A percentile compares a stretch with the other conserved stretches of the same genome.
phyloP scores from a whole-genome alignment of 2,113 vertebrate genomes.

The Zapornia atra region DNA sequence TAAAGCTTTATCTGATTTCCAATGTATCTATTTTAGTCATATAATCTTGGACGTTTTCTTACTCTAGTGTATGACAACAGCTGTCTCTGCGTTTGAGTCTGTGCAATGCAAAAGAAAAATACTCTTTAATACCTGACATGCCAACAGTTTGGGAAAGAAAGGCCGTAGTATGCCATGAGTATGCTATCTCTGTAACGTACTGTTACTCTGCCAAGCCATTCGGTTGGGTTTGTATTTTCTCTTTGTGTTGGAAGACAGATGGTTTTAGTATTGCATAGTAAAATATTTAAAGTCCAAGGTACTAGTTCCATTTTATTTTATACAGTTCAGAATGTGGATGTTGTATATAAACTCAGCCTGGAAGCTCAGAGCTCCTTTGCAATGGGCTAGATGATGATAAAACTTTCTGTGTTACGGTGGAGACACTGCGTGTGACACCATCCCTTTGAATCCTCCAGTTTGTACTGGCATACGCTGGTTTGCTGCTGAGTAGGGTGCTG shows the following conservation, averaged over 20 bases:
- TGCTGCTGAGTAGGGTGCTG: background rate
- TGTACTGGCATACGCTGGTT: background rate
- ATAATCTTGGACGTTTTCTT: constrained; percentile 35
- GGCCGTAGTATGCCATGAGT: background rate
- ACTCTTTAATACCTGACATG: background rate
- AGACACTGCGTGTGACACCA: rapidly evolving
- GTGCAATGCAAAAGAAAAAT: background rate
- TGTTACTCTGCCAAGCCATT: constrained; percentile 22
- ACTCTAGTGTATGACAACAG: constrained; percentile 10
- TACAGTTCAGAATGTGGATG: background rate
- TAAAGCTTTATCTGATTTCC: constrained; percentile 59
- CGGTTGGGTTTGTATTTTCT: constrained; percentile 52
- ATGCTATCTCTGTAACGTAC: background rate
- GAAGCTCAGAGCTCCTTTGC: background rate
- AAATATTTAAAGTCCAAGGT: constrained; percentile 52
- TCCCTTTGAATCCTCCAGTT: background rate
- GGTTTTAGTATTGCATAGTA: constrained; percentile 67
- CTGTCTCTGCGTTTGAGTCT: background rate
- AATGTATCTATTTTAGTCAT: constrained; percentile 53
- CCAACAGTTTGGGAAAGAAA: background rate
- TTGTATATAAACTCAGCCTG: background rate
- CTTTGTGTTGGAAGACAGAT: constrained; percentile 49
- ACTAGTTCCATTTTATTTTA: constrained; percentile 16
- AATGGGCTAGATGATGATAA: background rate
- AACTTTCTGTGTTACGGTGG: rapidly evolving